Evolutionary conservation across 1,140 invertebrate genomes (phyloP), one percentile per base, ranked within the genome.

Genomic region (Musca domestica): DNA sequence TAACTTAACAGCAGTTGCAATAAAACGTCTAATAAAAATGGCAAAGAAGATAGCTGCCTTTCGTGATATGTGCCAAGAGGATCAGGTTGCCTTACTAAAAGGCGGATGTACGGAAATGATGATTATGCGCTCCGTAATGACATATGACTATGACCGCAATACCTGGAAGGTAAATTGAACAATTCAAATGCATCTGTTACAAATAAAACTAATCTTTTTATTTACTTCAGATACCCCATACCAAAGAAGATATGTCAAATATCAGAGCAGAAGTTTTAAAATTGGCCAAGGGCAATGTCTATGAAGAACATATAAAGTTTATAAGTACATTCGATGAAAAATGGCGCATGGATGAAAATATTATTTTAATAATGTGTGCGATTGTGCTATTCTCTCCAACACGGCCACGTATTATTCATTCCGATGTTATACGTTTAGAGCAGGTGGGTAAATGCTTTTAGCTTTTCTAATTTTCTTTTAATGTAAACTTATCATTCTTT

Each of bases 1-100:
- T 58, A 95, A 95, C 83, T 85, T 97, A 75, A 96, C 94, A 1
- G 94, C 95, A 3, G 88, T 95, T 67, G 94, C 94, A 3, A 96
- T 97, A 71, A 83, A 94, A 66, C 84, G 95, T 46, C 83, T 97
- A 20, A 96, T 96, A 72, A 94, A 95, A 81, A 95, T 95, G 91
- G 90, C 93, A 0, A 96, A 96, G 75, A 92, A 92, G 80, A 93
- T 96, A 46, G 90, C 87, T 71, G 91, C 89, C 22, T 96, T 95
- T 78, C 93, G 91, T 80, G 93, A 90, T 75, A 91, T 95, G 88
- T 95, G 92, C 74, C 92, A 95, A 76, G 92, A 94, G 73, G 94
- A 95, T 84, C 94, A 96, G 83, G 88, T 96, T 52, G 92, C 93
- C 17, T 82, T 96, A 14, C 81, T 96, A 0, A 96, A 98, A 83